These are phyloP conservation scores for Zoanthus sansibaricus DNA, from an alignment of 92 coral and sea anemone species.

Conservation along the genomic window DNA sequence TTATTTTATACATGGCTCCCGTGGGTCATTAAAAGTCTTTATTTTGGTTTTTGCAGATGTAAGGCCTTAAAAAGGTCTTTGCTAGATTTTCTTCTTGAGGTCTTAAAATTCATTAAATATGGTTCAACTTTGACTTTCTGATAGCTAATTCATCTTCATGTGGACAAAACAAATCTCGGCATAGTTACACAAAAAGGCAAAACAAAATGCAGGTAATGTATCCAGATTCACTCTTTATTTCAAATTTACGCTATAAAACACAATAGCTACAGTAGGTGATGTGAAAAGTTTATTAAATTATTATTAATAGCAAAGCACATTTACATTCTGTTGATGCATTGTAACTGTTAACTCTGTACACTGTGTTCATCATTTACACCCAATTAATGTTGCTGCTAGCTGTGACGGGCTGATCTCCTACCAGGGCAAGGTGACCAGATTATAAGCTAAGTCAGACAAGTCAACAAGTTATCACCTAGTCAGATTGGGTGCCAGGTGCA, in stretches of 20 bases:
- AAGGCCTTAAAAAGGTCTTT: too few species aligned
- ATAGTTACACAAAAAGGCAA: neutral
- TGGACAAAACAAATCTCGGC: neutral
- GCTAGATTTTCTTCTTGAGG: too few species aligned
- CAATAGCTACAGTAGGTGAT: constrained; percentile 17
- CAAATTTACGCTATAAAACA: constrained; percentile 43
- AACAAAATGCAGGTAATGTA: constrained; percentile 8
- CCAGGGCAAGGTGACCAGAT: too few species aligned
- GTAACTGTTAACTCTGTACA: constrained; percentile 77
- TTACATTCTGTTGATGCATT: constrained; percentile 77
- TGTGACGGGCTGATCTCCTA: neutral
- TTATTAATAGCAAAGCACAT: constrained; percentile 86
- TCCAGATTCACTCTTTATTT: constrained; percentile 37
- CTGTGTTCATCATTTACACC: constrained; percentile 89
- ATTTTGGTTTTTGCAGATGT: too few species aligned
- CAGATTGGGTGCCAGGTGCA: neutral
- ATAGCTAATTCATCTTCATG: too few species aligned
- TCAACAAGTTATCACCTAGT: neutral
- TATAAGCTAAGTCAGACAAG: neutral
- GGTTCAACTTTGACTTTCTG: too few species aligned
- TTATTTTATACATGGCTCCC: too few species aligned
- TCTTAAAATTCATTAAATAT: too few species aligned
- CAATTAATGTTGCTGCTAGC: constrained; percentile 47
- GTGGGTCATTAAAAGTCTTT: too few species aligned
- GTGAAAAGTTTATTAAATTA: constrained; percentile 79